Conservation (phyloP, 2,888 invertebrate species). For the Hydropsyche betteni region DNA sequence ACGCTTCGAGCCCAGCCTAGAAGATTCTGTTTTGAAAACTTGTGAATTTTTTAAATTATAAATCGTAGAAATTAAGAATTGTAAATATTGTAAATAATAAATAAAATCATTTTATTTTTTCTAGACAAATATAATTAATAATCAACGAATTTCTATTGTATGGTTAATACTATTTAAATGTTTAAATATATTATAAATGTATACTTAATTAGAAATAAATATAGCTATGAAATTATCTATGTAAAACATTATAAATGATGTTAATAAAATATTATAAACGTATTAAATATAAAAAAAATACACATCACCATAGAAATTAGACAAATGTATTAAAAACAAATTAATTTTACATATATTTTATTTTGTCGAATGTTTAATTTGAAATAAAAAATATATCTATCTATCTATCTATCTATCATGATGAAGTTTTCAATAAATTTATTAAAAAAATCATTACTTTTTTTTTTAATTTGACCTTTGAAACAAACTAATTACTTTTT, state of each 20-base stretch:
- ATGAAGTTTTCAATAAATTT: slow-evolving; percentile 16
- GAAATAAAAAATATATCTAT: background rate
- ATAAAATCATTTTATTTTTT: slow-evolving; percentile 10
- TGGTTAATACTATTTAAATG: background rate
- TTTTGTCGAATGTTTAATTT: slow-evolving; percentile 4
- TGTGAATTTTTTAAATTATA: background rate
- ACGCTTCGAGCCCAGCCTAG: slow-evolving; percentile 46
- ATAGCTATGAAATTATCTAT: background rate
- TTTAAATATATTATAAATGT: slow-evolving; percentile 11
- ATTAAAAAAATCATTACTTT: slow-evolving; percentile 5
- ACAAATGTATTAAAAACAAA: background rate
- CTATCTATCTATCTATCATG: background rate
- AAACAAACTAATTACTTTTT: too few relatives aligned
- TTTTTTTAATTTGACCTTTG: background rate
- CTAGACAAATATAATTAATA: slow-evolving; percentile 19
- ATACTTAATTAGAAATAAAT: slow-evolving; percentile 4
- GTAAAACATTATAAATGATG: slow-evolving; percentile 1
- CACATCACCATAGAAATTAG: background rate
- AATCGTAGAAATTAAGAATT: slow-evolving; percentile 1
- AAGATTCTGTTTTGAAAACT: slow-evolving; percentile 43
- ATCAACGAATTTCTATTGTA: slow-evolving; percentile 28
- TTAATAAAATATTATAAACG: background rate
- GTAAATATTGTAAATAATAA: slow-evolving; percentile 30
- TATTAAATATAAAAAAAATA: background rate
- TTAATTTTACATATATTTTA: background rate